A percentile compares a stretch with the other conserved stretches of the same genome.
Evolutionary conservation across 1,140 invertebrate species (phyloP).

Genomic region (Hyles euphorbiae): DNA sequence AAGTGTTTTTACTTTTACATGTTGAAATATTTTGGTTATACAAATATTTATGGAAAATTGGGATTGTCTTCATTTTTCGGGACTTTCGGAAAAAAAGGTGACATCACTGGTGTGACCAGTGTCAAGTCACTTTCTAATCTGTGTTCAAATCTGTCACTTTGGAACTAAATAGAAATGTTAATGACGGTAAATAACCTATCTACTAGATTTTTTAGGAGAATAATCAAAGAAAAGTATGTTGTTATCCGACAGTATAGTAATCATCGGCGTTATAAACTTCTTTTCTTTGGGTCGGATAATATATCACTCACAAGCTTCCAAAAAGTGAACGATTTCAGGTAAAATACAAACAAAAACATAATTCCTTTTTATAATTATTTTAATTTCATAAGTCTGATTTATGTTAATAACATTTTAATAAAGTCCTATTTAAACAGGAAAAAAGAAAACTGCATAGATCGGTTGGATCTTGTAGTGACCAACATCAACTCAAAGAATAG

Average conservation of each 20-base stretch:
- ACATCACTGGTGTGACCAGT: too few relatives aligned
- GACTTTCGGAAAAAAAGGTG: too few relatives aligned
- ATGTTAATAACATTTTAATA: too few relatives aligned
- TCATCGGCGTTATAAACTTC: conserved; percentile 44
- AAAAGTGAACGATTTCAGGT: conserved; percentile 61
- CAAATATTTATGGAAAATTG: too few relatives aligned
- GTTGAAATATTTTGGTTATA: too few relatives aligned
- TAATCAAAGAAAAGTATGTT: conserved; percentile 32
- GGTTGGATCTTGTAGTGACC: conserved; percentile 50
- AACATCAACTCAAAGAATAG: conserved; percentile 44
- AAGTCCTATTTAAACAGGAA: conserved; percentile 30
- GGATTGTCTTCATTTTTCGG: too few relatives aligned
- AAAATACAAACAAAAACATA: not conserved
- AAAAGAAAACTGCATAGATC: conserved; percentile 37
- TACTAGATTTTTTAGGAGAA: conserved; percentile 21
- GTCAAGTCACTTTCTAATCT: not conserved
- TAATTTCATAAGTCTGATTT: too few relatives aligned
- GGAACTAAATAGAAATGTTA: conserved; percentile 27
- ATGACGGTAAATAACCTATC: conserved; percentile 43
- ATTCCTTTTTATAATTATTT: not conserved
- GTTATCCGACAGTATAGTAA: conserved; percentile 24
- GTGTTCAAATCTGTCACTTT: not conserved
- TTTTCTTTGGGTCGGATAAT: conserved; percentile 64
- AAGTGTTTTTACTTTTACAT: too few relatives aligned
- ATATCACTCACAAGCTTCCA: conserved; percentile 58